These are phyloP conservation scores for Oithona nana DNA, from an alignment of 2,888 invertebrate genomes.

Conservation along the genomic window DNA sequence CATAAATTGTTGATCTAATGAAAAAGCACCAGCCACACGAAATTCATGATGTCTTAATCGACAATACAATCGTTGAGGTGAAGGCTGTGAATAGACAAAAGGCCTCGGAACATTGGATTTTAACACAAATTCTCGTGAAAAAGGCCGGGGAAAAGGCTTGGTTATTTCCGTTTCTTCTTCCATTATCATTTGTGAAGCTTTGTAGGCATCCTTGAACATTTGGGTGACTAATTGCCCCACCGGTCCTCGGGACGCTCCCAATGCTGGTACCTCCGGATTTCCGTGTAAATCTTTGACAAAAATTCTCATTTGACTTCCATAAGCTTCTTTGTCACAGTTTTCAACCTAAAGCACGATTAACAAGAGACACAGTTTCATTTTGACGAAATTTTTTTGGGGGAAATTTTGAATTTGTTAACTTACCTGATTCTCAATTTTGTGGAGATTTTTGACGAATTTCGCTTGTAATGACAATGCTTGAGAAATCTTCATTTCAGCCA, in stretches of 20 bases:
- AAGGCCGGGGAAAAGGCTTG: constrained; percentile 35
- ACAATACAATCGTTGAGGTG: constrained; percentile 48
- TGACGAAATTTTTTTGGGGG: no score
- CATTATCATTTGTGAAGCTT: constrained; percentile 8
- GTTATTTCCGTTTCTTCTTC: constrained; percentile 22
- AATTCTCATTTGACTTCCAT: constrained; percentile 22
- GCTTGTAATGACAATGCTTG: constrained; percentile 1
- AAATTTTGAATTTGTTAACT: no score
- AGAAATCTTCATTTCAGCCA: constrained; percentile 9
- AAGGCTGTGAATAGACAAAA: constrained; percentile 37
- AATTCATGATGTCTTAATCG: constrained; percentile 46
- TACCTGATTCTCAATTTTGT: not conserved
- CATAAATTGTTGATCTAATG: constrained; percentile 23
- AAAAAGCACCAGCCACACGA: constrained; percentile 56
- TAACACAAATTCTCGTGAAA: constrained; percentile 45
- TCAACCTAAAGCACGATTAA: constrained; percentile 21
- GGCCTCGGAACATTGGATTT: constrained; percentile 40
- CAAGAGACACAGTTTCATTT: no score
- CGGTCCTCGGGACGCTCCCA: constrained; percentile 36
- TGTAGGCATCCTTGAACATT: constrained; percentile 36
- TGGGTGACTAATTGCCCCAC: constrained; percentile 36
- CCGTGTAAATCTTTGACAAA: constrained; percentile 36
- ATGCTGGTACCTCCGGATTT: constrained; percentile 40
- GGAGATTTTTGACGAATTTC: not conserved
- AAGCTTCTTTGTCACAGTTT: not conserved